phyloP scores from a whole-genome alignment of 2,797 vertebrate genomes.

The Orestias chungarensis region DNA sequence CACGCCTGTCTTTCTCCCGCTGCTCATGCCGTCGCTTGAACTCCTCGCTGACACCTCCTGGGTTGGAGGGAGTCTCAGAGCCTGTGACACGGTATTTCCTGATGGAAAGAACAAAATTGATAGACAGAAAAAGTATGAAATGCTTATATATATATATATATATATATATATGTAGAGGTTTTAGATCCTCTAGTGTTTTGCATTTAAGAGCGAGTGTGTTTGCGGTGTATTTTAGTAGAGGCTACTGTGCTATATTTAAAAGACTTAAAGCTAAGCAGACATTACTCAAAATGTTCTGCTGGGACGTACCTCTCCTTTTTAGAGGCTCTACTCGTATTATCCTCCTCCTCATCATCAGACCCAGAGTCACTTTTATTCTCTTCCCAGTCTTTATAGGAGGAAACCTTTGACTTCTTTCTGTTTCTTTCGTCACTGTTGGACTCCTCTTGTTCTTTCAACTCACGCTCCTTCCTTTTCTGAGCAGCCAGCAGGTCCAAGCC shows the following conservation, averaged over 20 bases:
- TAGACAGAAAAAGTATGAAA: too few relatives aligned
- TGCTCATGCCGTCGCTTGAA: slow-evolving; percentile 91
- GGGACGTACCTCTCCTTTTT: slow-evolving; percentile 86
- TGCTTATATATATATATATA: too few relatives aligned
- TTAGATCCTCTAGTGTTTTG: not conserved
- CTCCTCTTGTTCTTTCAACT: slow-evolving; percentile 81
- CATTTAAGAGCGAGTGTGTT: too few relatives aligned
- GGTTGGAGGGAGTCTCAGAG: slow-evolving; percentile 94
- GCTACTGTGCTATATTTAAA: not conserved
- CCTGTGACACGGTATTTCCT: slow-evolving; percentile 93
- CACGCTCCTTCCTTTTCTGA: slow-evolving; percentile 92
- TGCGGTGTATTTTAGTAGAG: not conserved
- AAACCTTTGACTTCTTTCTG: slow-evolving; percentile 85
- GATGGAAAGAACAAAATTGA: not conserved
- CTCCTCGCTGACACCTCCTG: slow-evolving; percentile 95
- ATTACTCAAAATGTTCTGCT: not conserved
- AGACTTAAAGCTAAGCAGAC: not conserved
- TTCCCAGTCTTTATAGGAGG: slow-evolving; percentile 90
- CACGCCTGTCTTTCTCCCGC: slow-evolving; percentile 90
- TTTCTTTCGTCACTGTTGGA: slow-evolving; percentile 70
- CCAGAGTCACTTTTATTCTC: slow-evolving; percentile 84
- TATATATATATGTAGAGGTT: too few relatives aligned
- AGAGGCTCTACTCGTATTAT: slow-evolving; percentile 64
- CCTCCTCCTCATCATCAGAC: slow-evolving; percentile 83
- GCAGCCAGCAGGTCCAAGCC: slow-evolving; percentile 93